Base-by-base conservation (phyloP, 2,113 vertebrate genomes). In the Ardeotis arabs region DNA sequence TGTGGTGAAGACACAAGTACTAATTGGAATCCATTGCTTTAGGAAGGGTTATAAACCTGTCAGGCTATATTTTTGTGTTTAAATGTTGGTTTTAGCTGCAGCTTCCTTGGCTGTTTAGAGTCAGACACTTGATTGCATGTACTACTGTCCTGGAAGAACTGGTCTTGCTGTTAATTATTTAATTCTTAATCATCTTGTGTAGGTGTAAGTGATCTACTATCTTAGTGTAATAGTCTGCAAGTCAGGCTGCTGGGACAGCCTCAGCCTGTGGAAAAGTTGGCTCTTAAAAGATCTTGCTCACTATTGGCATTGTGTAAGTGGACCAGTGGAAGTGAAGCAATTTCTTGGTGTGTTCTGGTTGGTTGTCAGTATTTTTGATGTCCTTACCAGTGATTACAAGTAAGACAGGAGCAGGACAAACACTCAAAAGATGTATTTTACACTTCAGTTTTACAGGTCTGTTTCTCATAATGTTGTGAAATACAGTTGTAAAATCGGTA, bases 81-180 rank as follows among this genome's bases (percentile, higher is more conserved):
- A 53, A 80, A 66, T n/a, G 39, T 33, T 88, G 62, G 45, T 50
- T 89, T 66, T 58, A 37, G 44, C 77, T 82, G 69, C 28, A 63
- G 7, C 66, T 89, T 52, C 73, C 52, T 64, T 64, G 69, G 9
- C 82, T 86, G 49, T 58, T 80, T 29, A 58, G 81, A 86, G 66
- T 56, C 50, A 58, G 49, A n/a, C 55, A 14, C 33, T 87, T 55
- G 70, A 77, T 62, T 88, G 41, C 33, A 19, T 82, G 75, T 84
- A 44, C 87, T 68, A 27, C 31, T 82, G 7, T 67, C 45, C 53
- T 89, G 62, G 89, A 68, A 87, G 58, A 95, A 89, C 93, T 94
- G 59, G 75, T 93, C 63, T 74, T 62, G 63, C 82, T 90, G 58
- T 95, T 89, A 84, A 68, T 85, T 91, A 49, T 93, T 91, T 68